Base-by-base conservation (phyloP, 2,888 invertebrate species). In the Cryptocephalus moraei region DNA sequence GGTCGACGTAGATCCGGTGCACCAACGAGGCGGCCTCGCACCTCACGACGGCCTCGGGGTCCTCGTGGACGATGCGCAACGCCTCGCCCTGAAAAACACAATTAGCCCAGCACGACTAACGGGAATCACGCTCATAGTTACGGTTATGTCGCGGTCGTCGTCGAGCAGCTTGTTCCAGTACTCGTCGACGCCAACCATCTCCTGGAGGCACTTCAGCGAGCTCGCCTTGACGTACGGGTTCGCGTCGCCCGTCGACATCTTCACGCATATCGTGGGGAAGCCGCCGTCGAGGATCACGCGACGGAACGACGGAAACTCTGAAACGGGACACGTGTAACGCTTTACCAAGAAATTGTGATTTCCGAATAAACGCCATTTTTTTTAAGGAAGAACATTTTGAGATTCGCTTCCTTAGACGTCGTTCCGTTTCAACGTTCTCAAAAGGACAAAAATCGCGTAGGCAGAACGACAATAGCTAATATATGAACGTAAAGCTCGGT, bases 281-380 rank as follows among this genome's bases (percentile, higher is more conserved):
- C 82, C 76, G 52, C 81, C 76, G 32, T 80, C 78, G 12, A 81
- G 59, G 34, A 89, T 70, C 56, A 84, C 80, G 54, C 79, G 78
- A 69, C 86, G 86, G 65, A 86, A 85, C 13, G 85, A 81, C 9
- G 86, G 85, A 68, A 83, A 88, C 66, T 86, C 88, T 87, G 69
- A 51, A 56, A 48, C 11, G 31, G 10, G 10, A 32, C 9, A 6
- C 2, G 22, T 4, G 22, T 6, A 22, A 22, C n/a, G n/a, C n/a
- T n/a, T n/a, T n/a, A n/a, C n/a, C n/a, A n/a, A n/a, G n/a, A n/a
- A n/a, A n/a, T n/a, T n/a, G n/a, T n/a, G n/a, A n/a, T n/a, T n/a
- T n/a, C n/a, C n/a, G n/a, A n/a, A n/a, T n/a, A n/a, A n/a, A n/a
- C n/a, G n/a, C n/a, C n/a, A n/a, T n/a, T n/a, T n/a, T n/a, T n/a